Evolutionary conservation across 1,140 invertebrate genomes (phyloP).

Genomic region (Drosophila sucinea): DNA sequence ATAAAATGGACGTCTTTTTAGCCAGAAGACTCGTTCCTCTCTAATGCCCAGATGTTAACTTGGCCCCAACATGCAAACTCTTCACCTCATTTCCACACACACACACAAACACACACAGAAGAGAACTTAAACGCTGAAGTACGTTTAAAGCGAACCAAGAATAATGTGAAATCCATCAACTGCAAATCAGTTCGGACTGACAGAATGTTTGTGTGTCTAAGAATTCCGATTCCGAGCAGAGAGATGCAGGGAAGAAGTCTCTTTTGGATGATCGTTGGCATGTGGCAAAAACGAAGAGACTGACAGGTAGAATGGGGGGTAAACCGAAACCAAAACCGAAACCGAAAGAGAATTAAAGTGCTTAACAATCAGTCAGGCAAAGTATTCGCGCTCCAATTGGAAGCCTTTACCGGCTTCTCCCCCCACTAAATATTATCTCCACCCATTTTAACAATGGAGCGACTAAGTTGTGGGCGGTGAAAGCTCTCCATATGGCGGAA

Average conservation of each 20-base stretch:
- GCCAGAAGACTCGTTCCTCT: constrained; percentile 1
- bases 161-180: constrained; percentile 76
- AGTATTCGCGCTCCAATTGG: constrained; percentile 65
- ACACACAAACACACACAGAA: no score
- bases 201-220: constrained; percentile 75
- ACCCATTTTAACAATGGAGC: constrained; percentile 24
- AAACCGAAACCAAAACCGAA: neutral
- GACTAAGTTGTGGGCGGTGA: constrained; percentile 69
- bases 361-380: constrained; percentile 29
- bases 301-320: neutral
- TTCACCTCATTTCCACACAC: constrained; percentile 28
- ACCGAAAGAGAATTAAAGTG: constrained; percentile 1
- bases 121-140: neutral
- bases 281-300: constrained; percentile 37
- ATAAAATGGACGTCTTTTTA: constrained; percentile 14
- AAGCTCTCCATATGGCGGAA: constrained; percentile 61
- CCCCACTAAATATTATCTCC: neutral
- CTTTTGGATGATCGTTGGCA: constrained; percentile 39
- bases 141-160: constrained; percentile 29
- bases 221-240: constrained; percentile 23
- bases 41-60: constrained; percentile 1
- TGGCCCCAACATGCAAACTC: neutral
- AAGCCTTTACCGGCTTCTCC: constrained; percentile 27
- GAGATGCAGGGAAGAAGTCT: neutral
- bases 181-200: constrained; percentile 64